Evolutionary conservation across 2,797 vertebrate genomes (phyloP), one percentile per base, ranked within the genome.

Genomic region (Coregonus suidteri): DNA sequence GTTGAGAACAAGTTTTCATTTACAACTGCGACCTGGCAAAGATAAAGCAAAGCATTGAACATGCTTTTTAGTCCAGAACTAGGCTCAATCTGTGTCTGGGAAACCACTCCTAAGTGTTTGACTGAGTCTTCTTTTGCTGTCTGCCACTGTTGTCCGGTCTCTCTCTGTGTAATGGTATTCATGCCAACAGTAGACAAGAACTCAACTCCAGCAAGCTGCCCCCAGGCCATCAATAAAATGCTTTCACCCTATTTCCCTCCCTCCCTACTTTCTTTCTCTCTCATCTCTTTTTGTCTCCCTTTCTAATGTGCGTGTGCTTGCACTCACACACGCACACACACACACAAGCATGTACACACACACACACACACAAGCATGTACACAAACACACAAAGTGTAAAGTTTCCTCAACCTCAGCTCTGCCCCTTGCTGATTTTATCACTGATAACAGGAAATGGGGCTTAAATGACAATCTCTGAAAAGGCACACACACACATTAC

Each of bases 161-260:
- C 20, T 9, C 20, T 25, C 9, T 70, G 67, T 70, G 35, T n/a
- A 37, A 4, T 18, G 67, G 16, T 68, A 37, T 30, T 30, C 7
- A 65, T 64, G 64, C 11, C 64, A 65, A 65, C 64, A 30, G 20
- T 65, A 20, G 25, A 64, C 25, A 25, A 25, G 25, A 37, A 69
- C 67, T 69, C 18, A 69, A 69, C 31, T 41, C 67, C 67, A 69
- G 34, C 67, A 69, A 35, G 67, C 18, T 18, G 67, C 67, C 31
- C 67, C 37, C 67, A 35, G 67, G 68, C 68, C 68, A 47, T 70
- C 35, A 25, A 37, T 69, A 69, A 69, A 41, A 47, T 41, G 6
- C 0, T n/a, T 47, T 47, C 18, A 70, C 34, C 31, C 9, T 35
- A 37, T 37, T 37, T 37, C 35, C 37, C 37, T 41, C 37, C 35